Evolutionary conservation across 2,888 invertebrate species (phyloP), one percentile per base, ranked within the genome.

Genomic region (Lasioglossum lativentre): DNA sequence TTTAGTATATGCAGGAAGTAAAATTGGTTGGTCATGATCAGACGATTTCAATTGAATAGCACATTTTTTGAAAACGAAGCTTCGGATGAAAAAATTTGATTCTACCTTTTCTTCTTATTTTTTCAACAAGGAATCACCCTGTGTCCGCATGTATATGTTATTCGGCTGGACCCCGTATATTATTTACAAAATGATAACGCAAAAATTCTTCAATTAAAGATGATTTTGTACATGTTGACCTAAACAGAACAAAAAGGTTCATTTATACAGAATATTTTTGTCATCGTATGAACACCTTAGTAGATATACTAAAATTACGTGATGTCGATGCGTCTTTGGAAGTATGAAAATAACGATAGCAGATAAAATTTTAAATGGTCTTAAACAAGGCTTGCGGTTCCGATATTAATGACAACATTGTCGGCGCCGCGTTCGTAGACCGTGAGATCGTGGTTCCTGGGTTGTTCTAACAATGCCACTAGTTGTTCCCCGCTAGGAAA

Each of bases 351-450:
- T 70, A 71, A 27, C 52, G 56, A 40, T 75, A 73, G 63, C 74
- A 40, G 66, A 78, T 56, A 10, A 68, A 52, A 34, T 45, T 38
- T 71, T 81, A 14, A n/a, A 19, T n/a, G n/a, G 47, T 59, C 45
- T 95, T 94, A 97, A 83, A 97, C 97, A 92, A 97, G 96, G 95
- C 97, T 97, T 14, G 97, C 97, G 27, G 97, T 96, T 70, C 97
- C 97, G 74, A 96, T 95, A 86, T 96, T 96, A 19, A 94, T 92
- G 12, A 94, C 92, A 56, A 93, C 91, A 73, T 94, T 94, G 82
- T 94, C 94, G 38, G 91, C 89, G n/a, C 92, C 90, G 63, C 94
- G 87, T 82, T 94, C 94, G 82, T 93, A 94, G 74, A 93, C 93
- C 6, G 93, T 93, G 59, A 94, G 86, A 88, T 94, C 94, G 80